Conservation (phyloP, 2,888 invertebrate species). For the Salpingus planirostris region DNA sequence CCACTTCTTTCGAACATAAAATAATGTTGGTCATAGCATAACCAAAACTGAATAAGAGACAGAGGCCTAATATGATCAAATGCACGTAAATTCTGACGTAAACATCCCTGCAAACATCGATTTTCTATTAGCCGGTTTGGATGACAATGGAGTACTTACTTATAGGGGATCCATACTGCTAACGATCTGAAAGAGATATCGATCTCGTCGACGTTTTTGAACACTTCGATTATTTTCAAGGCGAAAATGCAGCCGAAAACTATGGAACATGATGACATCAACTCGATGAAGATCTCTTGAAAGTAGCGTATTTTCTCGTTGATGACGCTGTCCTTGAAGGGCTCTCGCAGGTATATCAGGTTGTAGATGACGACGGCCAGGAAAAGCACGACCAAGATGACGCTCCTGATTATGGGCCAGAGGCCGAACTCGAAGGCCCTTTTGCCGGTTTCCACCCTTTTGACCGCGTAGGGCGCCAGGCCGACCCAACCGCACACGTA, state of each 20-base stretch:
- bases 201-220: slow-evolving; percentile 20
- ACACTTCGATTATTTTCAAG: slow-evolving; percentile 18
- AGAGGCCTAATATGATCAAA: too few species aligned
- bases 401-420: slow-evolving; percentile 5
- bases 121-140: too few species aligned
- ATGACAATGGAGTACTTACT: too few species aligned
- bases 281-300: slow-evolving; percentile 16
- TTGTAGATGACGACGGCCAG: slow-evolving; percentile 14
- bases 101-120: too few species aligned
- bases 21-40: too few species aligned
- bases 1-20: too few species aligned
- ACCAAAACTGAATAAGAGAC: too few species aligned
- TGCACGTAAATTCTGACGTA: too few species aligned
- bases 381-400: slow-evolving; percentile 7
- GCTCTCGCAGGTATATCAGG: slow-evolving; percentile 1
- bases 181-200: slow-evolving; percentile 20
- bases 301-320: slow-evolving; percentile 15
- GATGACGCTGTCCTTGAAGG: slow-evolving; percentile 6
- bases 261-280: slow-evolving; percentile 16
- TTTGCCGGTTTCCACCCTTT: slow-evolving; percentile 4
- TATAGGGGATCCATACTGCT: slow-evolving; percentile 22
- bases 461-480: slow-evolving; percentile 12
- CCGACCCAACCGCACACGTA: slow-evolving; percentile 11
- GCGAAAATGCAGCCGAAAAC: slow-evolving; percentile 19
- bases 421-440: slow-evolving; percentile 7